Conservation (phyloP, 1,140 invertebrate species). For the Leptestheria dahalacensis region DNA sequence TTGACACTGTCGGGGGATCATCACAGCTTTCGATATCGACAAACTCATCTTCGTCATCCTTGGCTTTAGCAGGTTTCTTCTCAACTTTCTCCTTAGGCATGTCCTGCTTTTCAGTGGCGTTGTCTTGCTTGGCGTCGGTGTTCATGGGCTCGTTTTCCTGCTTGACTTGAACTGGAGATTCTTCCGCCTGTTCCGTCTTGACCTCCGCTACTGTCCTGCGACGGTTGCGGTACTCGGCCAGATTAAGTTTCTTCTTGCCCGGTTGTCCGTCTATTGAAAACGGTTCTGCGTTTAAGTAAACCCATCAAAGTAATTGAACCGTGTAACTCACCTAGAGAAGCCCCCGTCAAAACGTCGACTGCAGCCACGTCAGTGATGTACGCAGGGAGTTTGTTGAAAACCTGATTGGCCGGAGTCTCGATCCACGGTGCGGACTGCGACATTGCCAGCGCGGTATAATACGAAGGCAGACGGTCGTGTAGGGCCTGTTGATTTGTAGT, state of each 20-base stretch:
- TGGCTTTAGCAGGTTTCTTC: background rate
- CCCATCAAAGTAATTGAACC: slow-evolving; percentile 13
- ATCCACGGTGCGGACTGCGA: slow-evolving; percentile 7
- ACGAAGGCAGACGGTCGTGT: slow-evolving; percentile 14
- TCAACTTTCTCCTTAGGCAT: background rate
- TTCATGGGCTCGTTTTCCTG: background rate
- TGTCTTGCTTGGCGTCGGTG: background rate
- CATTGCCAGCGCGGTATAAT: slow-evolving; percentile 9
- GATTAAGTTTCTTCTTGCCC: slow-evolving; percentile 31
- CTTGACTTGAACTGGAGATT: slow-evolving; percentile 19
- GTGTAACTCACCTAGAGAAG: slow-evolving; percentile 22
- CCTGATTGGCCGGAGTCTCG: background rate
- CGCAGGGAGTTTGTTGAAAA: slow-evolving; percentile 21
- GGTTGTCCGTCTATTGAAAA: background rate
- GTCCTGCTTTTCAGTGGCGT: background rate
- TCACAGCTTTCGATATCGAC: background rate
- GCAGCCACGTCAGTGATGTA: slow-evolving; percentile 19
- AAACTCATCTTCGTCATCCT: background rate
- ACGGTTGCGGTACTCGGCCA: slow-evolving; percentile 34
- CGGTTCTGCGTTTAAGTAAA: background rate
- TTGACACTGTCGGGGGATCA: background rate
- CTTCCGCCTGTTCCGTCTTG: slow-evolving; percentile 17
- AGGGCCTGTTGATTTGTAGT: background rate
- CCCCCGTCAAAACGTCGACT: slow-evolving; percentile 19
- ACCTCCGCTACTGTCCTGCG: slow-evolving; percentile 20